Base-by-base conservation (phyloP, 2,113 vertebrate species). In the Hemiprocne comata region DNA sequence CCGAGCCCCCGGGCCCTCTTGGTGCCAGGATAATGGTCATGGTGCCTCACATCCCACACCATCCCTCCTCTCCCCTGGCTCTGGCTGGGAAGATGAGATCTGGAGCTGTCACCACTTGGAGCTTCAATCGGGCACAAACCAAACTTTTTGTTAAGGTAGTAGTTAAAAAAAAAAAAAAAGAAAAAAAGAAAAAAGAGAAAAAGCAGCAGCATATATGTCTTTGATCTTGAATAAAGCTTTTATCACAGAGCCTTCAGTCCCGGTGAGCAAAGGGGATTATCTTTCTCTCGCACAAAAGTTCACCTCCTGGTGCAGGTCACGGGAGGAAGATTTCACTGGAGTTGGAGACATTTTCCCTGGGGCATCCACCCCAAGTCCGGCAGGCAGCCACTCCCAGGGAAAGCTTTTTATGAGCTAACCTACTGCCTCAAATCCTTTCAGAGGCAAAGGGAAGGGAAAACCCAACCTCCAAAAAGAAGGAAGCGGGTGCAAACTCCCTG, bases 151-250 rank as follows among this genome's bases (percentile, higher is more conserved):
- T 87, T 78, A 84, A 91, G 78, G 80, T 67, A 64, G 82, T 40
- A 60, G 78, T 62, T 57, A 1, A 31, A 57, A 62, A 38, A 54
- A 34, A 46, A 26, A n/a, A 33, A 33, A 34, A 29, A 17, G 10
- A 9, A 13, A 61, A 54, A 33, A 40, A 1, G 26, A 40, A 57
- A 58, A 79, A 21, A 17, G 7, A 8, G 48, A 36, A 17, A 34
- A n/a, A 11, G 36, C 42, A 1, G 53, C 44, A 78, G 62, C 36
- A 3, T 46, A 3, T 50, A 73, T 25, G 94, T 78, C 93, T 97
- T 96, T 97, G 94, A 96, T 97, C 84, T 95, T 78, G 81, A 94
- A 89, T 95, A 94, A 95, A 87, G 94, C 95, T 96, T 95, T 97
- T 97, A 96, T 95, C 94, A 87, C 73, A 87, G 93, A 10, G 84